Percentiles rank a stretch among this genome's conserved stretches.
These are phyloP conservation scores for Eulemur albifrons DNA, from an alignment of 2,797 vertebrate genomes.

Conservation along the genomic window DNA sequence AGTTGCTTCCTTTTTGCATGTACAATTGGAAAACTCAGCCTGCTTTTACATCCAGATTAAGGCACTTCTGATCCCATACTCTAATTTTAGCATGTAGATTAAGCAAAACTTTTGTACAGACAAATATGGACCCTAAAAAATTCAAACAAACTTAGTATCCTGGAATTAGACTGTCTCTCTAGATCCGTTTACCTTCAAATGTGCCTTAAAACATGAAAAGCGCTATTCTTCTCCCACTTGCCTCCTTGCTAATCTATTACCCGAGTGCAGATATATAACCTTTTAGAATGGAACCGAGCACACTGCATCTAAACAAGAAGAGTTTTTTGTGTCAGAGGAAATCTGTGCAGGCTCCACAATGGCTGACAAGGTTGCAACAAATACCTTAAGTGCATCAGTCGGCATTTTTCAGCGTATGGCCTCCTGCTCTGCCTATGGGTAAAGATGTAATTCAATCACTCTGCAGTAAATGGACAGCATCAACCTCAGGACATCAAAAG, in stretches of 20 bases:
- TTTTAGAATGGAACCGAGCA: constrained; percentile 68
- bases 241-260: constrained; percentile 9
- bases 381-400: constrained; percentile 95
- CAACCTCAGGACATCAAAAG: constrained; percentile 69
- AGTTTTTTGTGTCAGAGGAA: constrained; percentile 93
- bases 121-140: constrained; percentile 43
- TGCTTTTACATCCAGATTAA: not conserved
- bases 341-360: constrained; percentile 92
- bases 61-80: not conserved
- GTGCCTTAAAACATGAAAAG: not conserved
- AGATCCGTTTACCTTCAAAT: constrained; percentile 50
- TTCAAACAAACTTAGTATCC: not conserved
- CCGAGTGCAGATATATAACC: constrained; percentile 48
- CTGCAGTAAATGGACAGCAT: constrained; percentile 78
- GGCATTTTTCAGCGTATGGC: constrained; percentile 89
- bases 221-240: not conserved
- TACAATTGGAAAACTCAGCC: not conserved
- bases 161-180: constrained; percentile 17
- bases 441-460: constrained; percentile 86
- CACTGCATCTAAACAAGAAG: constrained; percentile 66
- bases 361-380: constrained; percentile 91
- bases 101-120: constrained; percentile 18
- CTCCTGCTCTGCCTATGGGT: constrained; percentile 81
- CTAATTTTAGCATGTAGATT: constrained; percentile 14
- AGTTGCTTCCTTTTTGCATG: not conserved